These are phyloP conservation scores for Teinopalpus imperialis DNA, from an alignment of 2,888 invertebrate species.

Conservation along the genomic window DNA sequence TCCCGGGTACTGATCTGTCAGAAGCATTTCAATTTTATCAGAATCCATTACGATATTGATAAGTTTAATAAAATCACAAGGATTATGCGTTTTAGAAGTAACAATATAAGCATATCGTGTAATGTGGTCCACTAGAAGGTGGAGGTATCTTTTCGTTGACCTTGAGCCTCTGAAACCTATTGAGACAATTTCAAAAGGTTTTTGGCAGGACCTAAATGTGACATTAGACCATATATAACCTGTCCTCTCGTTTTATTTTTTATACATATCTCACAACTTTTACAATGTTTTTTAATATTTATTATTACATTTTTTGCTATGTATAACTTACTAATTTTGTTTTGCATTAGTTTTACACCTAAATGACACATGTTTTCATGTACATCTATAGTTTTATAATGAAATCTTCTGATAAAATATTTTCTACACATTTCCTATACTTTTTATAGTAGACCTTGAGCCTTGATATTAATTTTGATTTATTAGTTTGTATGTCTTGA, in stretches of 20 bases:
- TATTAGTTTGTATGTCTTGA: too few species aligned
- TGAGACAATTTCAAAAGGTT: slow-evolving; percentile 30
- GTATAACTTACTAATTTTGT: slow-evolving; percentile 17
- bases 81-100: slow-evolving; percentile 7
- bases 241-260: slow-evolving; percentile 5
- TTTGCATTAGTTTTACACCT: too few species aligned
- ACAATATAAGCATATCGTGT: slow-evolving; percentile 34
- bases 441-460: too few species aligned
- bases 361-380: slow-evolving; percentile 34
- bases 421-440: too few species aligned
- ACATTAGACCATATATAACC: slow-evolving; percentile 11
- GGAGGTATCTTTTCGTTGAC: slow-evolving; percentile 35
- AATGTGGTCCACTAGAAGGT: neutral
- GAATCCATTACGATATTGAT: slow-evolving; percentile 24
- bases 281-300: slow-evolving; percentile 16
- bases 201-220: slow-evolving; percentile 30
- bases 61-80: slow-evolving; percentile 15
- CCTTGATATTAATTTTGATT: too few species aligned
- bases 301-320: slow-evolving; percentile 17
- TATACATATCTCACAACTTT: slow-evolving; percentile 6
- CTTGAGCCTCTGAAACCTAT: slow-evolving; percentile 32
- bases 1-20: slow-evolving; percentile 29
- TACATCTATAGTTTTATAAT: slow-evolving; percentile 32
- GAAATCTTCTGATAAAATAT: slow-evolving; percentile 32
- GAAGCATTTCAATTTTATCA: neutral